Conservation (phyloP, 2,113 vertebrate species). For the Grallaria varia region DNA sequence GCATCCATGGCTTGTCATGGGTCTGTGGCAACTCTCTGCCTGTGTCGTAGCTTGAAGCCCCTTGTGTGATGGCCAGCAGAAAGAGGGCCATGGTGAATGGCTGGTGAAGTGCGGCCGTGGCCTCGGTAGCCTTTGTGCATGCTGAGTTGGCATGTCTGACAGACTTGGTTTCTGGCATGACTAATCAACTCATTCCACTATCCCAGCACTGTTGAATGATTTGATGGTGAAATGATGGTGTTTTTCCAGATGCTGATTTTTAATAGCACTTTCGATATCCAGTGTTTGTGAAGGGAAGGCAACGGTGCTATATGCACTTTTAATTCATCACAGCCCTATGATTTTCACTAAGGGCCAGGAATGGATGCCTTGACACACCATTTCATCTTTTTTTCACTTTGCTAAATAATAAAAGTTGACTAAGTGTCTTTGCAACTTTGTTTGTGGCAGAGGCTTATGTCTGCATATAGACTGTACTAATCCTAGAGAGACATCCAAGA, state of each 20-base stretch:
- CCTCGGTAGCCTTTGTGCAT: rapidly evolving
- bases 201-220: not conserved
- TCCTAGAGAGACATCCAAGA: not conserved
- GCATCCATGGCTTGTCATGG: rapidly evolving
- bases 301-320: not conserved
- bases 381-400: not conserved
- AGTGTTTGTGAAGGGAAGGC: not conserved
- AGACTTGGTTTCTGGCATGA: not conserved
- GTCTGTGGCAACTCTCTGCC: rapidly evolving
- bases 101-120: rapidly evolving
- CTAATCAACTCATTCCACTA: not conserved
- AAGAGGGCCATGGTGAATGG: rapidly evolving
- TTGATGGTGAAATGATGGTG: not conserved
- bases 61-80: rapidly evolving
- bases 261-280: not conserved
- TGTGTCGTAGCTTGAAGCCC: rapidly evolving
- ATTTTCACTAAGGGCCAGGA: not conserved
- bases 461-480: conserved; percentile 25
- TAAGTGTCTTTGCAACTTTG: conserved; percentile 39
- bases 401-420: conserved; percentile 47
- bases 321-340: not conserved
- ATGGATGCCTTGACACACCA: not conserved
- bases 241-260: not conserved
- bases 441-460: not conserved
- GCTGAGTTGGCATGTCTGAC: rapidly evolving